Conservation (phyloP, 2,888 invertebrate species). For the Lumbricus terrestris region DNA sequence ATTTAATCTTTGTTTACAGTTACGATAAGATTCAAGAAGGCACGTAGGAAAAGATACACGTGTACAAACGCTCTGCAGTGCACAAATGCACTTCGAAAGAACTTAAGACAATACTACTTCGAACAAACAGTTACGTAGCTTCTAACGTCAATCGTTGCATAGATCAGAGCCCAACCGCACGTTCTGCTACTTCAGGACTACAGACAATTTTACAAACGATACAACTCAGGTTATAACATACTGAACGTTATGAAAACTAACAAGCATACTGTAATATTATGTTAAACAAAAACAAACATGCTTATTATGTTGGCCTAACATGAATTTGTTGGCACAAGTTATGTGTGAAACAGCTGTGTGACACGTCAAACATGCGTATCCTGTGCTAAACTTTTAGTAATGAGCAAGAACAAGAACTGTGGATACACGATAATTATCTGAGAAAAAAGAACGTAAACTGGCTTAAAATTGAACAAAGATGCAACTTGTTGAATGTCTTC, state of each 20-base stretch:
- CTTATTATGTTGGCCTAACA: not conserved
- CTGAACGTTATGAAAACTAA: not conserved
- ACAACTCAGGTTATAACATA: not conserved
- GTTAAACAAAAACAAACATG: not conserved
- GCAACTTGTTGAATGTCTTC: not conserved
- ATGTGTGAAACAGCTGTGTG: not conserved
- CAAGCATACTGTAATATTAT: not conserved
- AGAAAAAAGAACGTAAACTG: not conserved
- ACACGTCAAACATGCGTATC: not conserved
- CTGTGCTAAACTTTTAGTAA: not conserved
- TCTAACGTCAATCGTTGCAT: not conserved
- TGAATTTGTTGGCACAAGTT: not conserved
- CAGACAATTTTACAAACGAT: not conserved
- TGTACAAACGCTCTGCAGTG: not conserved
- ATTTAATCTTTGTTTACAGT: not conserved
- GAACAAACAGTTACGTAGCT: not conserved
- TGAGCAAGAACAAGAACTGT: not conserved
- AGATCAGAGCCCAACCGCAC: not conserved
- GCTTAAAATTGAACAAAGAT: not conserved
- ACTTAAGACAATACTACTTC: not conserved
- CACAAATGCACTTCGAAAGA: constrained; percentile 3
- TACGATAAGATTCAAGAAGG: not conserved
- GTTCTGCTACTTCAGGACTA: not conserved
- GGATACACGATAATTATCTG: not conserved
- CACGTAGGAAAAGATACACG: constrained; percentile 3